Evolutionary conservation across 37 sponge, comb jelly and placozoan genomes (phyloP).

Genomic region (Eunapius fragilis): DNA sequence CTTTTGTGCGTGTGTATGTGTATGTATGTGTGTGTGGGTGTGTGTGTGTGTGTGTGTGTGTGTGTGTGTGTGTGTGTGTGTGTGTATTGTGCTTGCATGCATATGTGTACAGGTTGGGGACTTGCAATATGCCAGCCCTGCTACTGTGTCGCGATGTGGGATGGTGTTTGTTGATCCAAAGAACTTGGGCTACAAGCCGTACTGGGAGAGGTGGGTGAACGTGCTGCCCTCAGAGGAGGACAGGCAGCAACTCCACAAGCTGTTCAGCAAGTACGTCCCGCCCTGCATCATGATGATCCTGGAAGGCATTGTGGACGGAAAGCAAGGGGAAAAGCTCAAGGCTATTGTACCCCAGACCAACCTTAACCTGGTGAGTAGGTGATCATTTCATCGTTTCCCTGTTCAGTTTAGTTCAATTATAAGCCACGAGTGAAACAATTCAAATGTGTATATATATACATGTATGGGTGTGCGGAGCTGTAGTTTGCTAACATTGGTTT

Average conservation of each 20-base stretch:
- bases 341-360: conserved; percentile 94
- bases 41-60: conserved; percentile 19
- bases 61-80: neutral
- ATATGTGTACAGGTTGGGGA: conserved; percentile 75
- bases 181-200: conserved; percentile 95
- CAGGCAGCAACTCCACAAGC: conserved; percentile 51
- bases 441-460: too few species aligned
- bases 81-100: neutral
- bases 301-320: conserved; percentile 93
- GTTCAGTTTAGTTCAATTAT: too few species aligned
- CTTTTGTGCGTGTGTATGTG: neutral
- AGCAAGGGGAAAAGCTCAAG: conserved; percentile 86
- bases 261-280: conserved; percentile 95
- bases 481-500: too few species aligned
- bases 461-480: too few species aligned
- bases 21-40: conserved; percentile 13
- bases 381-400: too few species aligned
- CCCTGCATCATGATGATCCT: conserved; percentile 80
- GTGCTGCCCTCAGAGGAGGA: conserved; percentile 67
- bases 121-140: conserved; percentile 98
- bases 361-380: conserved; percentile 79
- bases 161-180: conserved; percentile 99
- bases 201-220: conserved; percentile 92
- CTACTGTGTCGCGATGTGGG: conserved; percentile 99
- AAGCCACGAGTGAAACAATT: too few species aligned